Base-by-base conservation (phyloP, 2,888 invertebrate species). In the Conops quadrifasciatus region DNA sequence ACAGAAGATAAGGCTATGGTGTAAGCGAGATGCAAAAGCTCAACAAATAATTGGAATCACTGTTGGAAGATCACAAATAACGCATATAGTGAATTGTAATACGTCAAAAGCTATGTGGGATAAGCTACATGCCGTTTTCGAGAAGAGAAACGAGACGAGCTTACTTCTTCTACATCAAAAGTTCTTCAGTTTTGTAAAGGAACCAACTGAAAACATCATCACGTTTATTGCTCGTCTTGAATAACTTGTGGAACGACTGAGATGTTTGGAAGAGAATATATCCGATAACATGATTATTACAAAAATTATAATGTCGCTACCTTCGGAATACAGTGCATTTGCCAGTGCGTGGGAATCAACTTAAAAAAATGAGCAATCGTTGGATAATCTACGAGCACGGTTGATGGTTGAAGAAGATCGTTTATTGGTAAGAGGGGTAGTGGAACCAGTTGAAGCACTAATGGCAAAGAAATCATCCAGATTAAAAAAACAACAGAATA, bases 231-330 rank as follows among this genome's bases (percentile, higher is more conserved):
- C 59, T 59, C 16, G 28, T n/a, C 28, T 59, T 28, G 28, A 59
- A 28, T 21, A 59, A 28, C 28, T 59, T 26, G 59, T 59, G 11
- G 59, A 59, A 28, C 59, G 30, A 11, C 7, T 59, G 24, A 59
- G 59, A n/a, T 16, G 59, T 26, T 59, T 59, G 9, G 4, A 36
- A 28, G 59, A 59, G 2, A 59, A 59, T 24, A 59, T 36, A 36
- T 36, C 36, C n/a, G 73, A 76, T 36, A 71, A 74, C 11, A 74
- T 77, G 74, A 47, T 77, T 1, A 75, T 78, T 62, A 77, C 67
- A 67, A 71, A 71, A 67, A 60, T 71, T 4, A 60, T 71, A 47
- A 71, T 67, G 51, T 67, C 71, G 30, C 43, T 56, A 24, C 56
- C 56, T 56, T 24, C 24, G 24, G 24, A 56, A 24, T 56, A 56